Base-by-base conservation (phyloP, 2,888 invertebrate genomes). In the Phymatocera aterrima region DNA sequence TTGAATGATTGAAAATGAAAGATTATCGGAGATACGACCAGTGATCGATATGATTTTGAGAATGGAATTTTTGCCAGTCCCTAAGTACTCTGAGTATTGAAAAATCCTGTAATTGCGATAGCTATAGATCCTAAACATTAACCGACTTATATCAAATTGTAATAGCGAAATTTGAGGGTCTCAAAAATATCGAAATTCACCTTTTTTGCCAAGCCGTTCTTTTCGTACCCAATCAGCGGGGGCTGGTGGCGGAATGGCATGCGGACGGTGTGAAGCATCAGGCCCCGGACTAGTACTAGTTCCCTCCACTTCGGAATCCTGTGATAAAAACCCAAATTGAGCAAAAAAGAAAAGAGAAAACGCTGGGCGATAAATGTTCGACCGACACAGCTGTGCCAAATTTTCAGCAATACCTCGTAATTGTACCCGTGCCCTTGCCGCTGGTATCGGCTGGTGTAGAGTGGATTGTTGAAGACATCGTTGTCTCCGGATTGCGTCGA, bases 101-200 rank as follows among this genome's bases (percentile, higher is more conserved):
- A n/a, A n/a, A n/a, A n/a, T n/a, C n/a, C n/a, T n/a, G n/a, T n/a
- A n/a, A n/a, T n/a, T 77, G 54, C 68, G 68, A 75, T 15, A 40
- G 57, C 40, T 18, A 18, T 6, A 43, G 34, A 77, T 12, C 43
- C 43, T 40, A 54, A 77, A 21, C n/a, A 37, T 12, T 24, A n/a
- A 57, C n/a, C 31, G 1, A 61, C 10, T 40, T 64, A 64, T 31
- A 43, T 64, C 10, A 24, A 43, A 21, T 72, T 3, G 21, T 4
- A 8, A 18, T 48, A 1, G 5, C 31, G 34, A 46, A 18, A 54
- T 77, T 57, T 81, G 79, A 61, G 72, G 70, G 77, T 65, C 82
- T 93, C 94, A 97, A 93, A 97, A 97, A 92, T 97, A 97, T 91
- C 97, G 94, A 92, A 97, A 97, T 93, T 97, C 97, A 91, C 97